These are phyloP conservation scores for Hafferia zeledoni DNA, from an alignment of 2,797 vertebrate genomes.

Conservation along the genomic window DNA sequence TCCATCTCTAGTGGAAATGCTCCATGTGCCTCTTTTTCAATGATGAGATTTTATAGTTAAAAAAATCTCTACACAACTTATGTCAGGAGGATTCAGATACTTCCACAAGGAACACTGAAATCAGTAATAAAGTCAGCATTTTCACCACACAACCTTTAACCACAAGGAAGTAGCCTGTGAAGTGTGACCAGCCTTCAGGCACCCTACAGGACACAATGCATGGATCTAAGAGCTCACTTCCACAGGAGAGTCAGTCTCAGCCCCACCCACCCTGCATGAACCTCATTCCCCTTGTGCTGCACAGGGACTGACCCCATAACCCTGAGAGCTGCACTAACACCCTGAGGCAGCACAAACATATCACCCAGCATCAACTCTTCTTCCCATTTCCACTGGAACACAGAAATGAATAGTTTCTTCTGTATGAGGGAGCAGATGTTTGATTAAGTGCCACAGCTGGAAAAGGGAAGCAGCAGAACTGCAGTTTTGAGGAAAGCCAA, in stretches of 20 bases:
- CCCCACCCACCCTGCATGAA: neutral
- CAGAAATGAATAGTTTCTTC: neutral
- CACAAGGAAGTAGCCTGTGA: neutral
- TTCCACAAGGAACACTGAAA: neutral
- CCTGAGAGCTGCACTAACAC: neutral
- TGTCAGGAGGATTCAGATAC: neutral
- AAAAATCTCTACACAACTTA: neutral
- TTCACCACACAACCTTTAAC: neutral
- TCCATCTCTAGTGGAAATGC: neutral
- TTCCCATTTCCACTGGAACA: neutral
- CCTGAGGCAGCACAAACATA: neutral
- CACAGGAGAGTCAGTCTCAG: neutral
- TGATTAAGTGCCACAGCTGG: neutral
- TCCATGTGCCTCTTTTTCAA: neutral
- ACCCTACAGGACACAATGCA: neutral
- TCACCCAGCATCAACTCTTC: neutral
- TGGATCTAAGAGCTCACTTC: neutral
- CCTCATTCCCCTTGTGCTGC: neutral
- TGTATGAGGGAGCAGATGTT: neutral
- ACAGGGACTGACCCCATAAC: neutral
- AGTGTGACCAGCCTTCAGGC: neutral
- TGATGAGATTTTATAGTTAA: neutral
- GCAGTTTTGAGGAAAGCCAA: neutral
- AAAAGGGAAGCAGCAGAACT: neutral
- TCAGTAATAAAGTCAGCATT: neutral